Evolutionary conservation across 2,888 invertebrate genomes (phyloP).

Genomic region (Amiota communis): DNA sequence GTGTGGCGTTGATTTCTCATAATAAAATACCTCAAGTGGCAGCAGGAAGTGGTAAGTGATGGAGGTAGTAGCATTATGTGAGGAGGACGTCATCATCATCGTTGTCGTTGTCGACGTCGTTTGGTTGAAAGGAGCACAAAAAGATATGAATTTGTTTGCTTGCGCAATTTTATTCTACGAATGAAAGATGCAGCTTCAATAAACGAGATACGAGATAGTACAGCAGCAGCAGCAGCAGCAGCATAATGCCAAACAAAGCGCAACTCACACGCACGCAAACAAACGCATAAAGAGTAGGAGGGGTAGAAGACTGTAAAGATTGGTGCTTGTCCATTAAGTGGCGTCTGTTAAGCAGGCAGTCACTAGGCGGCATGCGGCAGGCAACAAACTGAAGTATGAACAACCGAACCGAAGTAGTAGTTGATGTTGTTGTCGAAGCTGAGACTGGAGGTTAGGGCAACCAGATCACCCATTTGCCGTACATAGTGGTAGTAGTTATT

Average conservation of each 20-base stretch:
- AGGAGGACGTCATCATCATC: not conserved
- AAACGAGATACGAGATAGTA: conserved; percentile 58
- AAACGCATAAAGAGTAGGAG: conserved; percentile 44
- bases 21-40: conserved; percentile 19
- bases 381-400: no score
- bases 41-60: not conserved
- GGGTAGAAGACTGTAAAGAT: not conserved
- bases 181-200: conserved; percentile 55
- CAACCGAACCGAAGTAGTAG: no score
- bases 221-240: no score
- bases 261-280: conserved; percentile 46
- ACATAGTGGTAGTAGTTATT: no score
- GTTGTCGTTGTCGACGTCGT: not conserved
- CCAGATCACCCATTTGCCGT: no score
- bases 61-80: not conserved
- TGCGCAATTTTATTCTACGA: conserved; percentile 52
- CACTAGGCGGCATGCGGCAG: not conserved
- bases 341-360: conserved; percentile 48
- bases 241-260: conserved; percentile 30
- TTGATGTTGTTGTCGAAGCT: not conserved
- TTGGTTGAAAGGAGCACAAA: not conserved
- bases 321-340: conserved; percentile 24
- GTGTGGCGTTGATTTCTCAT: conserved; percentile 21
- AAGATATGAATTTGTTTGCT: conserved; percentile 50
- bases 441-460: not conserved